A percentile compares a stretch with the other conserved stretches of the same genome.
These are phyloP conservation scores for Drosophila equinoxialis DNA, from an alignment of 1,140 invertebrate genomes.

Conservation along the genomic window DNA sequence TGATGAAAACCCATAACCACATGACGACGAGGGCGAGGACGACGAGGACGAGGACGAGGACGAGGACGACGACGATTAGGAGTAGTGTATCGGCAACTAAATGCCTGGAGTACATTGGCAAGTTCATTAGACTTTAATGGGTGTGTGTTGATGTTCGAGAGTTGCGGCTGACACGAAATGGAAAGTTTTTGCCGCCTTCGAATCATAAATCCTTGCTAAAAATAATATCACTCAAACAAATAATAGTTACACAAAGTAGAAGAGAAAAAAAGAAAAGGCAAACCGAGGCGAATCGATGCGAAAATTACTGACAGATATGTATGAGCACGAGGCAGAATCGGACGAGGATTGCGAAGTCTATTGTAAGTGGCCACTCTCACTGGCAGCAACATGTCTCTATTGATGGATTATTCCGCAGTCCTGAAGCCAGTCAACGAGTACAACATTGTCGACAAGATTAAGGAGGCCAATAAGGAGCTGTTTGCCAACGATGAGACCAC, in stretches of 20 bases:
- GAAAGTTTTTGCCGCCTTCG: conserved; percentile 57
- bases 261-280: neutral
- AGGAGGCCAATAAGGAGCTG: conserved; percentile 80
- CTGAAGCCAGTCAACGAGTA: conserved; percentile 82
- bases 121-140: conserved; percentile 78
- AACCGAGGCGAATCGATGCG: conserved; percentile 36
- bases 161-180: conserved; percentile 64
- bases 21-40: conserved; percentile 30
- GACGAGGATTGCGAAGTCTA: conserved; percentile 95
- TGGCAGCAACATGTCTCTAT: conserved; percentile 52
- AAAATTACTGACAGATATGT: conserved; percentile 81
- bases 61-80: neutral
- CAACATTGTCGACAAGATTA: conserved; percentile 82
- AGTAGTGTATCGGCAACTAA: conserved; percentile 9
- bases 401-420: conserved; percentile 71
- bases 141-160: conserved; percentile 16
- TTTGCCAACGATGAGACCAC: conserved; percentile 49
- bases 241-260: neutral
- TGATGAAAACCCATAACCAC: conserved; percentile 60
- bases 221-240: conserved; percentile 46
- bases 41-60: neutral
- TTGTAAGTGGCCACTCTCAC: conserved; percentile 57
- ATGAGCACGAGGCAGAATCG: conserved; percentile 95
- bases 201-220: conserved; percentile 66
- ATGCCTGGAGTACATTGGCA: conserved; percentile 54